phyloP scores from a whole-genome alignment of 2,113 vertebrate genomes.

The Brienomyrus longianalis region DNA sequence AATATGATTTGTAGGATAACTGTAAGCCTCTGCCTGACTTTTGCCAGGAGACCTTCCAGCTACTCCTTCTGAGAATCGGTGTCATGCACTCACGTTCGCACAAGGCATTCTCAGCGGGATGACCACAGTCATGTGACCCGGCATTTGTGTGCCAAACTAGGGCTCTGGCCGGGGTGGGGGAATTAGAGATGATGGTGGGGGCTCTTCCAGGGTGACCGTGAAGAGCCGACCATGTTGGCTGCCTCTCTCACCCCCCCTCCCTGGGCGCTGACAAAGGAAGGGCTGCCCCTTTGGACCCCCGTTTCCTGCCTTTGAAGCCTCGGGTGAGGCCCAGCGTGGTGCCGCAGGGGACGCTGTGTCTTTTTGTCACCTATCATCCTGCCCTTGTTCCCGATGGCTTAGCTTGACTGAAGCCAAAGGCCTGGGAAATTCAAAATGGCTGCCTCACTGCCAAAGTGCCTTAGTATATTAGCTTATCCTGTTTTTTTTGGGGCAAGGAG shows the following conservation, averaged over 20 bases:
- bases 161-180: background rate
- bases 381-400: background rate
- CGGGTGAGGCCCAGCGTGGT: background rate
- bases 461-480: background rate
- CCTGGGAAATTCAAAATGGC: background rate
- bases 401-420: background rate
- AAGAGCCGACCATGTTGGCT: background rate
- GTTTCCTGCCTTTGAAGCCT: conserved; percentile 2
- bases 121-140: background rate
- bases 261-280: background rate
- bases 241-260: background rate
- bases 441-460: background rate
- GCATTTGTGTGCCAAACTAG: background rate
- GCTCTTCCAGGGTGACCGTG: background rate
- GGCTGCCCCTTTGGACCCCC: background rate
- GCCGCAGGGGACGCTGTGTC: background rate
- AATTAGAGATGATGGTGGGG: conserved; percentile 44
- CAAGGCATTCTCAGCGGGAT: background rate
- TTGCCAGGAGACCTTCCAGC: background rate
- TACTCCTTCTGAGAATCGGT: background rate
- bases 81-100: background rate
- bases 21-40: background rate
- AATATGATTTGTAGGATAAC: background rate
- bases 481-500: background rate
- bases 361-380: background rate